Base-by-base conservation (phyloP, 92 coral and sea anemone species). In the Diadumene lineata region DNA sequence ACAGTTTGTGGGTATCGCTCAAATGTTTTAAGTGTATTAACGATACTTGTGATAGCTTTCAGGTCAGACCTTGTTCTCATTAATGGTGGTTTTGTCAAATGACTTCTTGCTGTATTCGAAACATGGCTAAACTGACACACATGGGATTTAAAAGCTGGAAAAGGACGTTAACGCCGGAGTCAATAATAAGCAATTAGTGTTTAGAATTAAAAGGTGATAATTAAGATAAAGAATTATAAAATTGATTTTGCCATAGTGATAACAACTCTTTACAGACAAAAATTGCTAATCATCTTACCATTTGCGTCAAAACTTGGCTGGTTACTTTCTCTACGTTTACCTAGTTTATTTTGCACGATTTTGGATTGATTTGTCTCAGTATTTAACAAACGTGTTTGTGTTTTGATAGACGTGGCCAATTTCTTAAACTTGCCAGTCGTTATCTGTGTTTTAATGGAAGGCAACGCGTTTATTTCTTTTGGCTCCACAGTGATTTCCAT, bases 21-120 rank as follows among this genome's bases (percentile, higher is more conserved):
- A 71, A 93, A 93, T 34, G 90, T 83, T 73, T 86, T 85, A 57
- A 93, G 89, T 70, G 84, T 87, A 43, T 93, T 88, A 4, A 93
- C 82, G 56, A 90, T 83, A 27, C 65, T 64, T 68, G 73, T 79
- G 30, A 93, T 72, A 7, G 84, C 92, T 72, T 82, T 78, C 1
- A 93, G 74, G 31, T 93, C 93, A 31, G 86, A 84, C 0, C 80
- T 43, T 33, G 90, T 82, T 57, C 98, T 75, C 31, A 75, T 74
- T 81, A 85, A 84, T 8, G 96, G 89, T 38, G 78, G 60, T 72
- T 85, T 93, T 75, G 27, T 74, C 7, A 90, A 78, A 15, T 90
- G 83, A 33, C 69, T 70, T 78, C 87, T 90, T 64, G 86, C 90
- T 66, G 75, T 87, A 63, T 73, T 82, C 70, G 93, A 82, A 24